Conservation (phyloP, 2,113 vertebrate species). For the Istiophorus platypterus region DNA sequence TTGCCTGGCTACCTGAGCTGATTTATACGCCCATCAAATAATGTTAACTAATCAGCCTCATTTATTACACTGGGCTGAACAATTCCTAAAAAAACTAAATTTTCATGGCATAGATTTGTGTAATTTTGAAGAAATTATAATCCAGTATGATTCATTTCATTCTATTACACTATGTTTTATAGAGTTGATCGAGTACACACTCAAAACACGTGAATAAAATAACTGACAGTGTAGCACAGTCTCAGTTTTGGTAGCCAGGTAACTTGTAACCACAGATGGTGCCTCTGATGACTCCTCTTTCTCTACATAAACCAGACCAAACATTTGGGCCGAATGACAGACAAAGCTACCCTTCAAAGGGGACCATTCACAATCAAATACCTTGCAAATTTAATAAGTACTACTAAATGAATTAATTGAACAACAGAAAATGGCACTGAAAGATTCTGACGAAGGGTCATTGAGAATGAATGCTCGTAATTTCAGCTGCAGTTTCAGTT, state of each 20-base stretch:
- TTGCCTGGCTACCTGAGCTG: conserved; percentile 39
- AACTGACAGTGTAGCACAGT: not conserved
- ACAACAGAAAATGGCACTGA: not conserved
- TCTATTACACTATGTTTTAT: not conserved
- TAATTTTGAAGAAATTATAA: not conserved
- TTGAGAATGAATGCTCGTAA: conserved; percentile 21
- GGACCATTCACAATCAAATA: not conserved
- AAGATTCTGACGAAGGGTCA: conserved; percentile 16
- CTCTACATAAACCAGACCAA: conserved; percentile 35
- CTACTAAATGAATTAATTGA: not conserved
- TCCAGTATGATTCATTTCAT: not conserved
- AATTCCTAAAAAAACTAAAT: not conserved
- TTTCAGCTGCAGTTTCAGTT: conserved; percentile 26
- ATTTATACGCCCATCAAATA: not conserved
- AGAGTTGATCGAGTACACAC: not conserved
- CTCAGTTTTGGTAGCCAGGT: conserved; percentile 33
- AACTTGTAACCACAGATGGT: conserved; percentile 75
- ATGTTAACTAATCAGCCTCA: not conserved
- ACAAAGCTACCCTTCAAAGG: conserved; percentile 19
- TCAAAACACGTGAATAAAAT: not conserved
- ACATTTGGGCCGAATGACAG: conserved; percentile 33
- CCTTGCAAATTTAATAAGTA: not conserved
- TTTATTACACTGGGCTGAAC: not conserved
- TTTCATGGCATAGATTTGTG: not conserved
- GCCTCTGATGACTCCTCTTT: conserved; percentile 85